Percentiles rank a stretch among this genome's conserved stretches.
Conservation (phyloP, 92 coral and sea anemone species). For the Plumapathes pennacea region DNA sequence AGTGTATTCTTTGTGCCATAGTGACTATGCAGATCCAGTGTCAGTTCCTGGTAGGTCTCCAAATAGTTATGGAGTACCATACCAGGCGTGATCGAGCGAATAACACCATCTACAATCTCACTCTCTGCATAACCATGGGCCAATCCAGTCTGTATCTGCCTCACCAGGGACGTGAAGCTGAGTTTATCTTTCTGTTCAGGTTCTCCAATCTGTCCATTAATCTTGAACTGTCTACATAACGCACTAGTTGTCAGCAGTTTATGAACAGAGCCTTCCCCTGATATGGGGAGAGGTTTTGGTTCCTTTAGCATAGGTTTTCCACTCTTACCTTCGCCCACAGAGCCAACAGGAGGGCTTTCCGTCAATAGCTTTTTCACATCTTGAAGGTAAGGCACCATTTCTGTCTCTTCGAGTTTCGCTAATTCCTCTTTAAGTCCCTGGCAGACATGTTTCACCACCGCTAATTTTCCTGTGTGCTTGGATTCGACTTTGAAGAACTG, state of each 20-base stretch:
- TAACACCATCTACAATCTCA: slow-evolving; percentile 43
- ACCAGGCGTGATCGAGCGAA: slow-evolving; percentile 28
- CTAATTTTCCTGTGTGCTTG: not conserved
- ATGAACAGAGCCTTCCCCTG: too few species aligned
- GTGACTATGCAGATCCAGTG: slow-evolving; percentile 56
- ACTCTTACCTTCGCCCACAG: not conserved
- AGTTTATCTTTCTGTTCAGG: slow-evolving; percentile 36
- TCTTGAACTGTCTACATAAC: too few species aligned
- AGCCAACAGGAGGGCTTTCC: not conserved
- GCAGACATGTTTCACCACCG: too few species aligned
- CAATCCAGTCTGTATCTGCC: slow-evolving; percentile 32
- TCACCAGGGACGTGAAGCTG: slow-evolving; percentile 18
- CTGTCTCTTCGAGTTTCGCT: too few species aligned
- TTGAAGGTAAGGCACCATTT: not conserved
- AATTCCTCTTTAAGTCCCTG: too few species aligned
- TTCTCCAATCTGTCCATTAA: slow-evolving; percentile 40
- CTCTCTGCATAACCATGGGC: slow-evolving; percentile 30
- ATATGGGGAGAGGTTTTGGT: too few species aligned
- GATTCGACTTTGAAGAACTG: not conserved
- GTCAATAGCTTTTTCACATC: not conserved
- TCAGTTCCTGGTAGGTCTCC: slow-evolving; percentile 27
- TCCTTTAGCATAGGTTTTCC: too few species aligned
- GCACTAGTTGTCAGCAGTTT: too few species aligned
- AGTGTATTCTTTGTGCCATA: slow-evolving; percentile 42
- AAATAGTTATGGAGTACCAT: slow-evolving; percentile 11